phyloP scores from a whole-genome alignment of 2,888 invertebrate genomes.

The Ophioninae sp. region DNA sequence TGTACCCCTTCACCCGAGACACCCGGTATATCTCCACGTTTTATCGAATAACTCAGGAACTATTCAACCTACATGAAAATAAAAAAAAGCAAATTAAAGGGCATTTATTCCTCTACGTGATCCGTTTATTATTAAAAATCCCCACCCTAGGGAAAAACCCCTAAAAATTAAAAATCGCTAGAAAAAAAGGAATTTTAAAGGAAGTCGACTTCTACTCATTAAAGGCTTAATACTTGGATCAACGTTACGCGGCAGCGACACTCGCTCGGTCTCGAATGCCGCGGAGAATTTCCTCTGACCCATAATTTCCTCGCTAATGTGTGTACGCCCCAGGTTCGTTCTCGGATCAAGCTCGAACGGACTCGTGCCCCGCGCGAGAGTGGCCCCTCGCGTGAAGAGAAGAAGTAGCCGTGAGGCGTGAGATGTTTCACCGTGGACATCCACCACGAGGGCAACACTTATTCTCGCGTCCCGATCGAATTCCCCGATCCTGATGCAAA shows the following conservation, averaged over 20 bases:
- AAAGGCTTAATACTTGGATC: background rate
- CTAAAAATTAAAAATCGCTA: too few relatives aligned
- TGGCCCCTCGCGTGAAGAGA: slow-evolving; percentile 61
- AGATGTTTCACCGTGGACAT: slow-evolving; percentile 50
- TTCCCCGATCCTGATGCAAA: slow-evolving; percentile 65
- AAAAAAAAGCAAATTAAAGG: too few relatives aligned
- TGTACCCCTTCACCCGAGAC: too few relatives aligned
- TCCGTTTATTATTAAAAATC: too few relatives aligned
- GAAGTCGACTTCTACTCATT: too few relatives aligned
- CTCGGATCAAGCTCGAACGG: slow-evolving; percentile 19
- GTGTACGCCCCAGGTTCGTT: slow-evolving; percentile 17
- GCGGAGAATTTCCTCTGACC: slow-evolving; percentile 36
- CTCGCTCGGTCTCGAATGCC: background rate
- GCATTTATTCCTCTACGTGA: too few relatives aligned
- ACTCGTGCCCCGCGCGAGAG: slow-evolving; percentile 39
- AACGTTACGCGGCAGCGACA: background rate
- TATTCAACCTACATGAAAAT: too few relatives aligned
- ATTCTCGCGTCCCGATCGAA: slow-evolving; percentile 63
- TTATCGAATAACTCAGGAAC: too few relatives aligned
- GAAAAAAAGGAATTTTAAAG: too few relatives aligned
- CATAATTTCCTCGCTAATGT: slow-evolving; percentile 53
- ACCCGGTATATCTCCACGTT: too few relatives aligned
- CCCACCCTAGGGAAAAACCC: too few relatives aligned
- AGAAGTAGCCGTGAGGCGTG: slow-evolving; percentile 61
- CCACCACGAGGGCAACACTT: slow-evolving; percentile 47